Evolutionary conservation across 2,888 invertebrate species (phyloP).

Genomic region (Plebejus argus): DNA sequence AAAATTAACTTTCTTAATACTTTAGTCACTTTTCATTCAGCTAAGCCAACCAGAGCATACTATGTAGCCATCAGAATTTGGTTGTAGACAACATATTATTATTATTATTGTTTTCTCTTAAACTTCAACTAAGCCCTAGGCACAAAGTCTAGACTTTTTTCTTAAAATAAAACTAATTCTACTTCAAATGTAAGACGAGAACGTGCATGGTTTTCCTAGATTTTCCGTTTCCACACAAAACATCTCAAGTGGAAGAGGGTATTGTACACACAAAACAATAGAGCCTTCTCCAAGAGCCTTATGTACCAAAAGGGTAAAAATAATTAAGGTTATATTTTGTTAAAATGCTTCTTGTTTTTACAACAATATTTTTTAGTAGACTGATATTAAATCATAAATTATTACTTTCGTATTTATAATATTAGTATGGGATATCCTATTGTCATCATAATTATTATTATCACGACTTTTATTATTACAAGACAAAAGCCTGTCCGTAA

Average conservation of each 20-base stretch:
- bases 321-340: conserved; percentile 23
- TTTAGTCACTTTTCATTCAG: too few relatives aligned
- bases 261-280: conserved; percentile 26
- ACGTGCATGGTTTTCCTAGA: conserved; percentile 7
- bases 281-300: conserved; percentile 9
- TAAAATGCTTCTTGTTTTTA: conserved; percentile 1
- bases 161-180: not conserved
- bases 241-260: conserved; percentile 19
- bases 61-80: too few relatives aligned
- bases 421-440: too few relatives aligned
- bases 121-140: too few relatives aligned
- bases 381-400: not conserved
- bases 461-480: too few relatives aligned
- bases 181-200: not conserved
- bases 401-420: too few relatives aligned
- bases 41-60: too few relatives aligned
- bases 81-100: too few relatives aligned
- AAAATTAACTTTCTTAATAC: too few relatives aligned
- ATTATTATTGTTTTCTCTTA: too few relatives aligned
- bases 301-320: conserved; percentile 21
- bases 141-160: not conserved
- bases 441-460: too few relatives aligned
- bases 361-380: not conserved
- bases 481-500: too few relatives aligned
- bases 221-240: conserved; percentile 25